These are phyloP conservation scores for Julus scandinavius DNA, from an alignment of 2,888 invertebrate genomes.

Conservation along the genomic window DNA sequence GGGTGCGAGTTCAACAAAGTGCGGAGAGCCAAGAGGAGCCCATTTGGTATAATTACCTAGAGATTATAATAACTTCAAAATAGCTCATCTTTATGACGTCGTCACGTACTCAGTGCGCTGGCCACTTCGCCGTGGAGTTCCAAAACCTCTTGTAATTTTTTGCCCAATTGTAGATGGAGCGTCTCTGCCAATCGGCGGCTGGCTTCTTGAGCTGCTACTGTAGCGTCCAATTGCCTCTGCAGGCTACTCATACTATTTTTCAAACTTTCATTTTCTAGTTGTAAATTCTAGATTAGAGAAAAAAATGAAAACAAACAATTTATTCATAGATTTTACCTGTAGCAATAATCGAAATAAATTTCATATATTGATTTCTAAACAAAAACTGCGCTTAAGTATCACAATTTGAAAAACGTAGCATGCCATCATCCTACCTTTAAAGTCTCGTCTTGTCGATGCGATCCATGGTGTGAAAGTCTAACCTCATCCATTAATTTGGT, in stretches of 20 bases:
- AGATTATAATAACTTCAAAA: constrained; percentile 39
- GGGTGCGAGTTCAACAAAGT: constrained; percentile 39
- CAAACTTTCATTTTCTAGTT: constrained; percentile 75
- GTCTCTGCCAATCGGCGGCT: constrained; percentile 83
- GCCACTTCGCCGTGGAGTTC: constrained; percentile 85
- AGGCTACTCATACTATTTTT: constrained; percentile 76
- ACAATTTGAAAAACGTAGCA: too few relatives aligned
- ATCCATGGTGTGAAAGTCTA: constrained; percentile 57
- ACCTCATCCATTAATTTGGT: constrained; percentile 60
- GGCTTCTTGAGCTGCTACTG: constrained; percentile 82
- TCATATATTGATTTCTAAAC: too few relatives aligned
- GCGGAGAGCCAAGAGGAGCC: constrained; percentile 36
- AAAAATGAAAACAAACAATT: not conserved
- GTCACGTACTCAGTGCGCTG: constrained; percentile 81
- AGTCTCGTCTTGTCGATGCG: constrained; percentile 60
- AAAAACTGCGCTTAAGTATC: too few relatives aligned
- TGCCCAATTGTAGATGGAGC: constrained; percentile 83
- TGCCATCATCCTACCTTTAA: constrained; percentile 59
- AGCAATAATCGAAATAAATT: too few relatives aligned
- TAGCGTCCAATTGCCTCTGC: constrained; percentile 82
- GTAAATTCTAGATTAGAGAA: constrained; percentile 67
- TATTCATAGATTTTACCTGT: too few relatives aligned
- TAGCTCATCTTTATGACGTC: constrained; percentile 47
- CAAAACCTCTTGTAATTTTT: constrained; percentile 81
- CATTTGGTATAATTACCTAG: constrained; percentile 42